Percentiles rank a stretch among this genome's conserved stretches.
Evolutionary conservation across 1,140 invertebrate genomes (phyloP).

Genomic region (Solenopsis fugax): DNA sequence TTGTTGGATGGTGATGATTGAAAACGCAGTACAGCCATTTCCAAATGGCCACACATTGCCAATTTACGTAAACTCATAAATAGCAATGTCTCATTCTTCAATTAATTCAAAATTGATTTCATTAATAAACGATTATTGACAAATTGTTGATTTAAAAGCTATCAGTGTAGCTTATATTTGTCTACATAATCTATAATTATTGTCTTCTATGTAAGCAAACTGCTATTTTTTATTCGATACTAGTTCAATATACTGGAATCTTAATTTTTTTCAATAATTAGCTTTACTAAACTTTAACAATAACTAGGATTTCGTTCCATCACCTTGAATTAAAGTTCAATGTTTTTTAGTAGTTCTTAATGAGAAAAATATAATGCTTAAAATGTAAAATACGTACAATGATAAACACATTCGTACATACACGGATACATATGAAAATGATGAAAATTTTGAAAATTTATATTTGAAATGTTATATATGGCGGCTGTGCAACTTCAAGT

Average conservation of each 20-base stretch:
- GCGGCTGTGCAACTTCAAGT: neutral
- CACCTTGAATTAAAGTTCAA: neutral
- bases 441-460: neutral
- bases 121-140: neutral
- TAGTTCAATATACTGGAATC: neutral
- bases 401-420: too few species aligned
- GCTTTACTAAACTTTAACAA: neutral
- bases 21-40: constrained; percentile 40
- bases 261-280: neutral
- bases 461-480: neutral
- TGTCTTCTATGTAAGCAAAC: neutral
- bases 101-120: constrained; percentile 28
- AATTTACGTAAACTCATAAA: constrained; percentile 57
- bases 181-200: neutral
- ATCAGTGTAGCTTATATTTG: neutral
- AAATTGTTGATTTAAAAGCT: neutral
- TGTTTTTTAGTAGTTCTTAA: neutral
- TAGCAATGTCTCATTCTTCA: constrained; percentile 51
- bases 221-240: neutral
- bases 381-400: neutral
- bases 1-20: constrained; percentile 58
- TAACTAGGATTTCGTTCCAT: neutral
- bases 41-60: constrained; percentile 29
- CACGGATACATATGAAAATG: neutral
- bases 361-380: neutral